Evolutionary conservation across 2,113 vertebrate genomes (phyloP), one percentile per base, ranked within the genome.

Genomic region (Mystacornis crossleyi): DNA sequence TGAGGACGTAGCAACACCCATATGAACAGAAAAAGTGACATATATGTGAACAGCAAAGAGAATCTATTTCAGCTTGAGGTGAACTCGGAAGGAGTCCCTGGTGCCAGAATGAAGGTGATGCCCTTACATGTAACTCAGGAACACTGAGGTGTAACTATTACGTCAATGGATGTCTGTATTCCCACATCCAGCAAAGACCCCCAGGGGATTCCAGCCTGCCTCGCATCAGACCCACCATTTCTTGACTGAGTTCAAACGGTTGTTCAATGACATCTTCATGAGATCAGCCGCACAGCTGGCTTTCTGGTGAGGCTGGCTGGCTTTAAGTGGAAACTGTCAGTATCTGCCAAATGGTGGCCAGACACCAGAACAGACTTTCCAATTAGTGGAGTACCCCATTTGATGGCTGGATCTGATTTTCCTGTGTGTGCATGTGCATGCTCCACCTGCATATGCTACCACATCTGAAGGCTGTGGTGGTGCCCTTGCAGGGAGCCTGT

Each of bases 281-380:
- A 93, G 84, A 86, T 70, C 12, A 33, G 69, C 82, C 1, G 0
- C 95, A 84, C 93, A 96, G 92, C 81, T 96, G 93, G 67, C 88
- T 93, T 75, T 90, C 88, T 9, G 8, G 47, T 43, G 69, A 64
- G 67, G 40, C 23, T 97, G 93, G 92, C 85, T 53, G 62, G 26
- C 74, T 93, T 50, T 55, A 77, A 95, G 75, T 75, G 81, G 96
- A 96, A 97, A 96, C 64, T 86, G 38, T 86, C 69, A 47, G 86
- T 21, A 50, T 70, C 84, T 90, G 95, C 95, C 96, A 97, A 74
- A 55, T 93, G 81, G 90, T 81, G 84, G 89, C 92, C 81, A 95
- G 95, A 95, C 94, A 96, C 55, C 80, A 86, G 51, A 86, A 77
- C 89, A 96, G 92, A 50, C 89, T 94, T 89, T 73, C 57, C 85